These are phyloP conservation scores for Campylomormyrus tamandua DNA, from an alignment of 2,113 vertebrate species.

Conservation along the genomic window DNA sequence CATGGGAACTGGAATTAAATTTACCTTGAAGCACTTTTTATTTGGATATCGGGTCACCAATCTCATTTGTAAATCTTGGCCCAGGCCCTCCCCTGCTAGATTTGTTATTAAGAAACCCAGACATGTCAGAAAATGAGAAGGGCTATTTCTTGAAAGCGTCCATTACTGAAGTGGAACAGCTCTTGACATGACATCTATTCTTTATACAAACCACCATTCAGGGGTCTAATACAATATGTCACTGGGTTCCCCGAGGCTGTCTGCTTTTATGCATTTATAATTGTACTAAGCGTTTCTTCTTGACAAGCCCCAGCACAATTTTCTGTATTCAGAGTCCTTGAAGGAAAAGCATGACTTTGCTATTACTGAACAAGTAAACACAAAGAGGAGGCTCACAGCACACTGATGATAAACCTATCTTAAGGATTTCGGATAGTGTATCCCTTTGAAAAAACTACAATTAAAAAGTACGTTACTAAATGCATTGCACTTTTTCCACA, in stretches of 20 bases:
- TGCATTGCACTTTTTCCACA: neutral
- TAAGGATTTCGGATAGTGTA: neutral
- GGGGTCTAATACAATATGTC: neutral
- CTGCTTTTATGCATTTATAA: neutral
- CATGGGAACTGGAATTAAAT: neutral
- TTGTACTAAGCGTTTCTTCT: neutral
- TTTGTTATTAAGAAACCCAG: neutral
- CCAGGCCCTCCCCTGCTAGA: neutral
- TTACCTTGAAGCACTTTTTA: neutral
- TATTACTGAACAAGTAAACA: neutral
- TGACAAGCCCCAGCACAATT: neutral
- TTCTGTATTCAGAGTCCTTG: neutral
- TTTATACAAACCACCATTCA: neutral
- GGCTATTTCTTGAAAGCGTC: neutral
- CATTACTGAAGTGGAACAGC: neutral
- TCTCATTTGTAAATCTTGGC: neutral
- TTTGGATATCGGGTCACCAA: neutral
- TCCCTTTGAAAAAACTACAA: neutral
- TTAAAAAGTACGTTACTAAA: neutral
- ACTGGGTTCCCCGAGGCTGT: neutral
- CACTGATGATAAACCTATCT: neutral
- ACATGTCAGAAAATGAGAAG: neutral
- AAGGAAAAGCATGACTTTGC: neutral
- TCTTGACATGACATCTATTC: neutral
- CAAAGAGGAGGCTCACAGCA: neutral